Conservation (phyloP, 2,888 invertebrate genomes). For the Lydus trimaculatus region DNA sequence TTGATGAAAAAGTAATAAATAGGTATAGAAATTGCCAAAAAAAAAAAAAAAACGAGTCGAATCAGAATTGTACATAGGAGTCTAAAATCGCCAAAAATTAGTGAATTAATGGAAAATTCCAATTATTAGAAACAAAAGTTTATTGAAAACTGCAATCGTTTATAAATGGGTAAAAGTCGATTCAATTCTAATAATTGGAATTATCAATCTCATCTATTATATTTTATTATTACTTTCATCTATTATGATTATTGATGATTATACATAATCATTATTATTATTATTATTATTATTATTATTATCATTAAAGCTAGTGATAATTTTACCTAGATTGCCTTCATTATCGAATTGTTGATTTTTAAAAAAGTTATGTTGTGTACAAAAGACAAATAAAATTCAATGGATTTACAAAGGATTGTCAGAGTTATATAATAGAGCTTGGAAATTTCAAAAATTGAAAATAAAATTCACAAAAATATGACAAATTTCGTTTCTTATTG, state of each 20-base stretch:
- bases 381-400: slow-evolving; percentile 17
- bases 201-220: no score
- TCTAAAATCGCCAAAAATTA: not conserved
- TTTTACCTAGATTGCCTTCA: slow-evolving; percentile 51
- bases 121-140: no score
- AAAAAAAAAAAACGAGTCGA: not conserved
- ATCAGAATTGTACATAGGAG: not conserved
- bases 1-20: not conserved
- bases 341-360: slow-evolving; percentile 22
- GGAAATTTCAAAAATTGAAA: not conserved
- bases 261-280: no score
- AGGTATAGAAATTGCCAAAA: not conserved
- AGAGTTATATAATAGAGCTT: slow-evolving; percentile 1
- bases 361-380: slow-evolving; percentile 29
- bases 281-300: slow-evolving; percentile 31
- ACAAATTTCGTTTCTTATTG: no score
- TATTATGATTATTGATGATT: no score
- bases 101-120: no score
- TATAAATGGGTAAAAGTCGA: no score
- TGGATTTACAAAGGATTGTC: not conserved
- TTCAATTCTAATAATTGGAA: no score
- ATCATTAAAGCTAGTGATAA: slow-evolving; percentile 39
- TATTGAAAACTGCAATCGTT: no score
- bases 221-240: no score
- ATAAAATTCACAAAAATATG: not conserved